phyloP scores from a whole-genome alignment of 2,797 vertebrate genomes.

The Chromobotia macracanthus region DNA sequence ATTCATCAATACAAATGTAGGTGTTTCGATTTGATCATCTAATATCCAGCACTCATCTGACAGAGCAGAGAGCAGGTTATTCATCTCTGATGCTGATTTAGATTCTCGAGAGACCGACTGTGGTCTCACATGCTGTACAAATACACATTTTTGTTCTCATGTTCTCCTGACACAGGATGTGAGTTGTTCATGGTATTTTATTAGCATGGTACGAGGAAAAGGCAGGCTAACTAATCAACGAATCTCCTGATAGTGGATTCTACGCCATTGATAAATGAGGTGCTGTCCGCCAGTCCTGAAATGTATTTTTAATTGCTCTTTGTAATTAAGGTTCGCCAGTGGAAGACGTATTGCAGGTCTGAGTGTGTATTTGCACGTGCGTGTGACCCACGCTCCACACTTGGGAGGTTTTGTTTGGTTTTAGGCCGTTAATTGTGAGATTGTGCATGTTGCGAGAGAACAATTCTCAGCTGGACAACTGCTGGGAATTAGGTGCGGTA shows the following conservation, averaged over 20 bases:
- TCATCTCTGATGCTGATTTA: slow-evolving; percentile 34
- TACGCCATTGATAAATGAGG: slow-evolving; percentile 73
- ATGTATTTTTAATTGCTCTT: slow-evolving; percentile 72
- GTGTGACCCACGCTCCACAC: slow-evolving; percentile 55
- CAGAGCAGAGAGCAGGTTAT: slow-evolving; percentile 9
- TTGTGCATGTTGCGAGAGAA: slow-evolving; percentile 25
- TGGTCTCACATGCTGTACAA: slow-evolving; percentile 24
- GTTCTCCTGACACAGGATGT: slow-evolving; percentile 53
- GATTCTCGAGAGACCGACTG: slow-evolving; percentile 11
- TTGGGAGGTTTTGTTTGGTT: slow-evolving; percentile 58
- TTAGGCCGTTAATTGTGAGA: slow-evolving; percentile 48
- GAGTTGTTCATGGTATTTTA: slow-evolving; percentile 76
- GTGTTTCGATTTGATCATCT: slow-evolving; percentile 40
- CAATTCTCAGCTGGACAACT: slow-evolving; percentile 39
- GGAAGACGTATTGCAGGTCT: slow-evolving; percentile 59
- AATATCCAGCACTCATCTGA: slow-evolving; percentile 10
- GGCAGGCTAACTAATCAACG: slow-evolving; percentile 77
- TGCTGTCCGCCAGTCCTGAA: slow-evolving; percentile 60
- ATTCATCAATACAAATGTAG: slow-evolving; percentile 41
- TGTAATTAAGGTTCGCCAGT: slow-evolving; percentile 66
- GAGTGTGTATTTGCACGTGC: slow-evolving; percentile 38
- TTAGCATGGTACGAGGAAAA: slow-evolving; percentile 75
- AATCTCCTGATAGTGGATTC: slow-evolving; percentile 77
- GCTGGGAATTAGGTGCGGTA: slow-evolving; percentile 45
- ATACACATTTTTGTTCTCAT: slow-evolving; percentile 19